A percentile compares a stretch with the other conserved stretches of the same genome.
Evolutionary conservation across 1,140 invertebrate species (phyloP).

Genomic region (Sipha flava): DNA sequence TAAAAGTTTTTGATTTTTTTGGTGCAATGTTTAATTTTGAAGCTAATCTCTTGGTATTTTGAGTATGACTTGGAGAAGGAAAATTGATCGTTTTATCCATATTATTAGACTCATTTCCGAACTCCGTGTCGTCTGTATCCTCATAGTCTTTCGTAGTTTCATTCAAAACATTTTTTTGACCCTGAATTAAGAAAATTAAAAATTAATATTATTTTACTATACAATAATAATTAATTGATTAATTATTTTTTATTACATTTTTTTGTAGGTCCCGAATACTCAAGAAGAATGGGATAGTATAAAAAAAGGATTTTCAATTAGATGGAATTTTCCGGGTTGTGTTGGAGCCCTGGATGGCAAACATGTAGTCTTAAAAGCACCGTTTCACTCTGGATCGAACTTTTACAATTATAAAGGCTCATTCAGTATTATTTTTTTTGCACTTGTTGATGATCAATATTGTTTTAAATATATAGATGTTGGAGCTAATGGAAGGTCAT

Average conservation of each 20-base stretch:
- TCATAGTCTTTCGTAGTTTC: neutral
- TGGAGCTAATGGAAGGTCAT: neutral
- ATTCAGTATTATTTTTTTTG: conserved; percentile 45
- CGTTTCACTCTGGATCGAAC: conserved; percentile 39
- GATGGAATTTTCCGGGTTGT: conserved; percentile 45
- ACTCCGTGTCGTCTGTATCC: neutral
- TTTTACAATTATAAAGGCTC: conserved; percentile 43
- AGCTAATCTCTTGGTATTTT: neutral
- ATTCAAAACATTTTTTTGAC: neutral
- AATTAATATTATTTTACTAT: neutral
- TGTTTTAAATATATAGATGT: conserved; percentile 2
- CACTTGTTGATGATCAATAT: neutral
- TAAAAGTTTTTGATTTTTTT: neutral
- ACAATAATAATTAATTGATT: neutral
- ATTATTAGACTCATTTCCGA: neutral
- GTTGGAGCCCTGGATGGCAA: conserved; percentile 43
- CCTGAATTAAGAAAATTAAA: neutral
- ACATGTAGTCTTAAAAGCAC: conserved; percentile 36
- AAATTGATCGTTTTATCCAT: neutral
- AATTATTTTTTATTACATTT: neutral
- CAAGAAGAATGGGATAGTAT: conserved; percentile 38
- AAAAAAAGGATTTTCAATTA: conserved; percentile 38
- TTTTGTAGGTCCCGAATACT: conserved; percentile 35
- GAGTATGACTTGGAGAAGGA: neutral
- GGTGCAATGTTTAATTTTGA: neutral